A percentile compares a stretch with the other conserved stretches of the same genome.
Conservation (phyloP, 2,113 vertebrate genomes). For the Halcyon malimbica region DNA sequence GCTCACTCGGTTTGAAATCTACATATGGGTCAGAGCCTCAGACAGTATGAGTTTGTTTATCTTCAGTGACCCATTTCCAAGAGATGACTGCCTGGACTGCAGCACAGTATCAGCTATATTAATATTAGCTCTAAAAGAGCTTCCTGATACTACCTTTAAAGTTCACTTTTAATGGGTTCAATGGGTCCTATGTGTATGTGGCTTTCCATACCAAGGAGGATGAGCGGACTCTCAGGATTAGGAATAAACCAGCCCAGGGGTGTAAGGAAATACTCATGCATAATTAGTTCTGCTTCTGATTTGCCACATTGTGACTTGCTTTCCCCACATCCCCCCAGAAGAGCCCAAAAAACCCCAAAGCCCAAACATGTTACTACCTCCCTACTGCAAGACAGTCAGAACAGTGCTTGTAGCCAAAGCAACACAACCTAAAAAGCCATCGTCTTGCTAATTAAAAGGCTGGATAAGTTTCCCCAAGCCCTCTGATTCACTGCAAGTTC, state of each 20-base stretch:
- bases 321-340: neutral
- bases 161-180: neutral
- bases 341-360: neutral
- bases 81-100: neutral
- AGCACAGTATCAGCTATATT: neutral
- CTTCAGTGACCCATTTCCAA: conserved; percentile 36
- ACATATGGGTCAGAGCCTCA: conserved; percentile 27
- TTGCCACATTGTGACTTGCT: neutral
- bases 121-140: neutral
- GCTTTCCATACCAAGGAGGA: neutral
- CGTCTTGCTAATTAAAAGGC: neutral
- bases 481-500: conserved; percentile 24
- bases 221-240: neutral
- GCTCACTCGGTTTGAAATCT: conserved; percentile 10
- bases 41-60: neutral
- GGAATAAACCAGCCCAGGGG: neutral
- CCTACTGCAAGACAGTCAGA: neutral
- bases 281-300: conserved; percentile 10
- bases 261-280: neutral
- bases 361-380: neutral
- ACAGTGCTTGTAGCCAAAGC: neutral
- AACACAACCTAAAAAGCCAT: neutral
- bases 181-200: neutral
- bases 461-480: neutral
- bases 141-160: neutral